Percentiles rank a stretch among this genome's conserved stretches.
phyloP scores from a whole-genome alignment of 1,140 invertebrate species.

The Dinoponera quadriceps region DNA sequence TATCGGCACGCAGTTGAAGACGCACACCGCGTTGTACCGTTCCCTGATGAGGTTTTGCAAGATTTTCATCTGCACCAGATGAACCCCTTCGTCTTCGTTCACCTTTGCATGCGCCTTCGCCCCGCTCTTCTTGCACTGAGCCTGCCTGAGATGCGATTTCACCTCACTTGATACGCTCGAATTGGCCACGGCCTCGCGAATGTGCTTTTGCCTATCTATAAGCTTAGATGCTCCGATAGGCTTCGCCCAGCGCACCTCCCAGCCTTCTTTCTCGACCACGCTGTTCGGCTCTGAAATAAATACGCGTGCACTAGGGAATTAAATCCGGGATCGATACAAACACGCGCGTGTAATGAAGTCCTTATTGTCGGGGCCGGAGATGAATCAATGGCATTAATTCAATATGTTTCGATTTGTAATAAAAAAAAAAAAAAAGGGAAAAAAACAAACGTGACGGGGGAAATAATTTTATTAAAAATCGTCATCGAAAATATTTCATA shows the following conservation, averaged over 20 bases:
- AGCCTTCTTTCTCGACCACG: constrained; percentile 75
- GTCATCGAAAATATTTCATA: no score
- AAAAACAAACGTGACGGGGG: no score
- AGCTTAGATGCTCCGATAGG: constrained; percentile 80
- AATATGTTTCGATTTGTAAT: no score
- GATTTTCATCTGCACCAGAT: constrained; percentile 36
- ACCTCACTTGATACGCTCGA: neutral
- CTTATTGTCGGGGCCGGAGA: neutral
- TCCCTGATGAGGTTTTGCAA: constrained; percentile 75
- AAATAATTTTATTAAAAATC: no score
- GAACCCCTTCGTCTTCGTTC: constrained; percentile 22
- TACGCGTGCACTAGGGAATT: neutral
- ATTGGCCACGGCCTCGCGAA: constrained; percentile 76
- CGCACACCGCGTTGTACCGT: constrained; percentile 73
- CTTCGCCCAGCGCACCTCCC: constrained; percentile 84
- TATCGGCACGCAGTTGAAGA: constrained; percentile 57
- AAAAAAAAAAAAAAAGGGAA: no score
- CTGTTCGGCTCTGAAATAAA: constrained; percentile 72
- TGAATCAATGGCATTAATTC: no score
- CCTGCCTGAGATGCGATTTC: constrained; percentile 49
- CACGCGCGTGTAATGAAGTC: neutral
- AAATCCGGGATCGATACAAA: neutral
- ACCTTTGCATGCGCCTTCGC: neutral
- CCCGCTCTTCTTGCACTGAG: constrained; percentile 7
- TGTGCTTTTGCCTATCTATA: constrained; percentile 78